Evolutionary conservation across 2,888 invertebrate genomes (phyloP).

Genomic region (Platycheirus rosarum): DNA sequence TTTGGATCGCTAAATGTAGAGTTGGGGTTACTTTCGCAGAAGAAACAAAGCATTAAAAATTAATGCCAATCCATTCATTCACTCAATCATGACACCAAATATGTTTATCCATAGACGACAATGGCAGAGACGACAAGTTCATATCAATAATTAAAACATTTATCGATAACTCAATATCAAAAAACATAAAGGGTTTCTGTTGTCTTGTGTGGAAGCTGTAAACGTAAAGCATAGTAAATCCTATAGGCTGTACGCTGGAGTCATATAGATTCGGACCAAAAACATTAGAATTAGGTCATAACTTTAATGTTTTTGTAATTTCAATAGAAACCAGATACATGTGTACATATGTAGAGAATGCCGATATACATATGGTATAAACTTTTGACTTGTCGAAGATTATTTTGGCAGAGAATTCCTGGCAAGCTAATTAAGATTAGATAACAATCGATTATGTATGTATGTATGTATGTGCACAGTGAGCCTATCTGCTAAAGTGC

Average conservation of each 20-base stretch:
- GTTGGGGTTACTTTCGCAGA: not conserved
- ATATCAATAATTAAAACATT: slow-evolving; percentile 46
- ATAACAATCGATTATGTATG: slow-evolving; percentile 39
- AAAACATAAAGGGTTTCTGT: no score
- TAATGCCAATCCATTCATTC: slow-evolving; percentile 21
- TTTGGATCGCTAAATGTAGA: not conserved
- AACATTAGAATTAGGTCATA: slow-evolving; percentile 17
- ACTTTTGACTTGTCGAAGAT: slow-evolving; percentile 10
- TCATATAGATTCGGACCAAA: slow-evolving; percentile 15
- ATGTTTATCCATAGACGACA: not conserved
- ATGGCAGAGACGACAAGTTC: not conserved
- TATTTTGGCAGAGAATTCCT: slow-evolving; percentile 13
- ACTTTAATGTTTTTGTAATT: slow-evolving; percentile 15
- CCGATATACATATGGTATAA: slow-evolving; percentile 8
- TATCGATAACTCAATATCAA: slow-evolving; percentile 52
- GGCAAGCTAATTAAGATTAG: slow-evolving; percentile 11
- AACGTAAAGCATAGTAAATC: not conserved
- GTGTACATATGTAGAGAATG: not conserved
- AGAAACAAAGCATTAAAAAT: slow-evolving; percentile 35
- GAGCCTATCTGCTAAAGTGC: not conserved
- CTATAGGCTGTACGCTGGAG: not conserved
- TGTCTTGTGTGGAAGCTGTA: slow-evolving; percentile 6
- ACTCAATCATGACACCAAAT: slow-evolving; percentile 18
- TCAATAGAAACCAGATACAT: no score
- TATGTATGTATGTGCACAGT: not conserved